phyloP scores from a whole-genome alignment of 2,113 vertebrate genomes.

The Murina feae region DNA sequence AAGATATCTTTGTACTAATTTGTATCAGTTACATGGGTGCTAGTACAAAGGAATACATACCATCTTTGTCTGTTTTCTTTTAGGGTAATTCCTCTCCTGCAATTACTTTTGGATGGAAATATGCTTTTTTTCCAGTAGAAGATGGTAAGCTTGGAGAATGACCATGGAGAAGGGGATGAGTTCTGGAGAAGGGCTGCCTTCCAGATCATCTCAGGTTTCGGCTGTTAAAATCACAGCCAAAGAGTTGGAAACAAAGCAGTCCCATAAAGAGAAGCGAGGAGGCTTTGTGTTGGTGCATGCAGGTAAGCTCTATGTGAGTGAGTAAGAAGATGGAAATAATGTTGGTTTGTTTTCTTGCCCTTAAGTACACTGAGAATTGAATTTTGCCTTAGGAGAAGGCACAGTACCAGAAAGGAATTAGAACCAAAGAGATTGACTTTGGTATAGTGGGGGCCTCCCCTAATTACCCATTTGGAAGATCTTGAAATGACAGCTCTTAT shows the following conservation, averaged over 20 bases:
- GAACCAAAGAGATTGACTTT: not conserved
- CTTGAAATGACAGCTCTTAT: not conserved
- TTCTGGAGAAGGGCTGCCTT: constrained; percentile 83
- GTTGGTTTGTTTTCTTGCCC: not conserved
- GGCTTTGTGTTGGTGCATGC: constrained; percentile 98
- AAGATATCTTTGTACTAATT: constrained; percentile 36
- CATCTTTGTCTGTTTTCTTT: constrained; percentile 61
- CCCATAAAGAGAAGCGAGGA: constrained; percentile 82
- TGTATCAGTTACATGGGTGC: not conserved
- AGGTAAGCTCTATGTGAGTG: constrained; percentile 82
- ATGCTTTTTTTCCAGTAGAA: constrained; percentile 79
- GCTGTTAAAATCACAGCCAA: constrained; percentile 79
- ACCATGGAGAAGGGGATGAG: constrained; percentile 86
- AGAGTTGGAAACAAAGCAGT: constrained; percentile 80
- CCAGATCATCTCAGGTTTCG: constrained; percentile 82
- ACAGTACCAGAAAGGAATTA: not conserved
- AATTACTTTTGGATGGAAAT: constrained; percentile 74
- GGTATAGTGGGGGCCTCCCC: not conserved
- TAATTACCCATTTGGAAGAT: not conserved
- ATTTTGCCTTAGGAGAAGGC: not conserved
- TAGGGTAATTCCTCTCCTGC: constrained; percentile 75
- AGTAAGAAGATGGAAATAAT: not conserved
- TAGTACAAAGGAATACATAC: constrained; percentile 46
- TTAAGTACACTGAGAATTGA: not conserved
- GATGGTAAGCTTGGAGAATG: constrained; percentile 80